Conservation (phyloP, 2,113 vertebrate species). For the Taurulus bubalis region DNA sequence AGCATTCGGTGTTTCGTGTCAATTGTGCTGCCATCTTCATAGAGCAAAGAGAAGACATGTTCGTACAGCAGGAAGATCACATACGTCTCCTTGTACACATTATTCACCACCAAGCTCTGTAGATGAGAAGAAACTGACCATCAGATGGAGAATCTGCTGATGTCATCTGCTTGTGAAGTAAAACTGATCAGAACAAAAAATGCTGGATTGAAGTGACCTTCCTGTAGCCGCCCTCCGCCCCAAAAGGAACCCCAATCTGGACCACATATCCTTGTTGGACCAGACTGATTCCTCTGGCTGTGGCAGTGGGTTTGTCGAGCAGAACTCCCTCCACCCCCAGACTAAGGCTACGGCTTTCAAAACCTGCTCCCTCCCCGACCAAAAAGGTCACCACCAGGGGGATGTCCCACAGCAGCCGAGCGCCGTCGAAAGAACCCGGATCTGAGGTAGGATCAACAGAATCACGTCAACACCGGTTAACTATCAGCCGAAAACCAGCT, state of each 20-base stretch:
- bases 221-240: constrained; percentile 64
- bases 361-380: constrained; percentile 5
- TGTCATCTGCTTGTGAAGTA: background rate
- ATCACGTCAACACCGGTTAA: background rate
- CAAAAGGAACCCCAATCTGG: constrained; percentile 63
- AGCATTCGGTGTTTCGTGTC: constrained; percentile 57
- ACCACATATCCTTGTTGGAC: constrained; percentile 38
- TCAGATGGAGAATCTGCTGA: background rate
- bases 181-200: background rate
- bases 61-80: constrained; percentile 60
- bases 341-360: constrained; percentile 46
- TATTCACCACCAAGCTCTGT: constrained; percentile 67
- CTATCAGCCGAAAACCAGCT: background rate
- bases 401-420: constrained; percentile 52
- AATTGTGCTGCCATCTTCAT: constrained; percentile 43
- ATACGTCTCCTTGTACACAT: constrained; percentile 67
- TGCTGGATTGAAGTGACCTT: background rate
- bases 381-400: constrained; percentile 53
- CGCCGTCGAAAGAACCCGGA: constrained; percentile 51
- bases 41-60: constrained; percentile 63
- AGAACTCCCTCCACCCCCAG: constrained; percentile 59
- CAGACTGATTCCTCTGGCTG: constrained; percentile 47
- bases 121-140: background rate
- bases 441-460: constrained; percentile 25
- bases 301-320: constrained; percentile 25